phyloP scores from a whole-genome alignment of 2,113 vertebrate genomes.

The human region GRCh38 chr6:134743501-134744000 shows the following conservation, averaged over 20 bases:
- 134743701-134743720: neutral
- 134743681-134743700: slow-evolving; percentile 12
- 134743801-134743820: neutral
- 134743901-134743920: neutral
- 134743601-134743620: neutral
- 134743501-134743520: neutral
- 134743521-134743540: neutral
- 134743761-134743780: neutral
- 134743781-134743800: neutral
- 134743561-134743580: neutral
- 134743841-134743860: neutral
- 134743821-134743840: neutral
- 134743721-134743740: slow-evolving; percentile 3
- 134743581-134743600: neutral
- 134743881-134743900: neutral
- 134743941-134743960: neutral
- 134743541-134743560: neutral
- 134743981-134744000: neutral
- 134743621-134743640: neutral
- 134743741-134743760: neutral
- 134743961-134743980: neutral
- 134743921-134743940: neutral
- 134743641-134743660: neutral
- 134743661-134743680: neutral
- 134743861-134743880: neutral